These are phyloP conservation scores for Diorhabda elongata DNA, from an alignment of 1,140 invertebrate species.

Conservation along the genomic window DNA sequence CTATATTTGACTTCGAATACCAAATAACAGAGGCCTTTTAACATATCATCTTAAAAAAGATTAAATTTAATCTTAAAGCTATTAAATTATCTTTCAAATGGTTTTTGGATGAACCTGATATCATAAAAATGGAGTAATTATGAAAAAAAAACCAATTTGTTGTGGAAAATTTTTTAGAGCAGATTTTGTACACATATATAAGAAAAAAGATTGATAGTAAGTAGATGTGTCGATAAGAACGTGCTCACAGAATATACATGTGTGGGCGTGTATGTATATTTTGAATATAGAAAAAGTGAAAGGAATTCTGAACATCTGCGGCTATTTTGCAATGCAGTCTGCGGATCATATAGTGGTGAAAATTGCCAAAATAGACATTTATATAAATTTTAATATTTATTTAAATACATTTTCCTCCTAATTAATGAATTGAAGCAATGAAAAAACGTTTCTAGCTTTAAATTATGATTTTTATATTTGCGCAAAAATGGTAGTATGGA, in stretches of 20 bases:
- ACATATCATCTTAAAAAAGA: neutral
- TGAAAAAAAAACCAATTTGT: too few relatives aligned
- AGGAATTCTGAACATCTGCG: neutral
- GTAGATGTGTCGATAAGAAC: neutral
- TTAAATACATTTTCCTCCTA: neutral
- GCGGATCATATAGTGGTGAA: neutral
- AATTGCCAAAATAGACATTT: neutral
- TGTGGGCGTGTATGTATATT: neutral
- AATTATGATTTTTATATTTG: neutral
- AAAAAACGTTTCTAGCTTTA: too few relatives aligned
- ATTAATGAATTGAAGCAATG: neutral
- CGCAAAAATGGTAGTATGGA: neutral
- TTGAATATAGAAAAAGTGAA: slow-evolving; percentile 1
- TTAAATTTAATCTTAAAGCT: neutral
- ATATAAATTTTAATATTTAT: neutral
- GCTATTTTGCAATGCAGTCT: neutral
- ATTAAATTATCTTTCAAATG: neutral
- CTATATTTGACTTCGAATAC: too few relatives aligned
- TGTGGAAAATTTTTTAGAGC: neutral
- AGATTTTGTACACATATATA: neutral
- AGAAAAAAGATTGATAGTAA: neutral
- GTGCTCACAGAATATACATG: neutral
- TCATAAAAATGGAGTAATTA: neutral
- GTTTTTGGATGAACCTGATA: neutral
- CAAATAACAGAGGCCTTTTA: too few relatives aligned